These are phyloP conservation scores for Pituophis catenifer DNA, from an alignment of 2,113 vertebrate species.

Conservation along the genomic window DNA sequence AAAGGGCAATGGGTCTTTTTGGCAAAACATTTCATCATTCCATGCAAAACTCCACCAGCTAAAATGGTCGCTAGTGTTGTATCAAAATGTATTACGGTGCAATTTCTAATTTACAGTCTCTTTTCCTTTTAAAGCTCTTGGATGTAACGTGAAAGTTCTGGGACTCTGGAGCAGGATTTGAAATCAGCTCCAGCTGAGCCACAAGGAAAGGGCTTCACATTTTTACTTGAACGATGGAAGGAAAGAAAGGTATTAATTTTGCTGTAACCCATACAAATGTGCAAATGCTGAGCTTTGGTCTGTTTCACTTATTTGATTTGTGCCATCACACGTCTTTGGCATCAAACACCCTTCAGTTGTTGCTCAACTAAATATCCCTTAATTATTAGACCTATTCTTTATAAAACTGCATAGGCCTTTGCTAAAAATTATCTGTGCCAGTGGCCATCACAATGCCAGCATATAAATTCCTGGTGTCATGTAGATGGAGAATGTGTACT, in stretches of 20 bases:
- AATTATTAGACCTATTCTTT: neutral
- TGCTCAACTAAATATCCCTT: neutral
- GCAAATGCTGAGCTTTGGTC: neutral
- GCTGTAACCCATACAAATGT: neutral
- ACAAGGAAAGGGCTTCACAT: neutral
- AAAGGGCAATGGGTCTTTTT: slow-evolving; percentile 49
- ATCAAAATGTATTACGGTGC: slow-evolving; percentile 44
- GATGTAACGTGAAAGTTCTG: neutral
- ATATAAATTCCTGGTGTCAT: neutral
- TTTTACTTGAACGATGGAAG: neutral
- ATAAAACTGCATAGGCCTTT: neutral
- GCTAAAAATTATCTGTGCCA: neutral
- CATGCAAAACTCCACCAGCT: slow-evolving; percentile 51
- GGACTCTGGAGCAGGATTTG: neutral
- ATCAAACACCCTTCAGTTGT: neutral
- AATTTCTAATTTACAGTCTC: slow-evolving; percentile 55
- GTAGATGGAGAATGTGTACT: neutral
- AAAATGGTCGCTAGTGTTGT: slow-evolving; percentile 46
- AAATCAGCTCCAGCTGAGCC: neutral
- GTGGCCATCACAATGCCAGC: neutral
- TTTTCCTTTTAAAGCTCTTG: neutral
- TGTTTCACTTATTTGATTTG: neutral
- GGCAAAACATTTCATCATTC: slow-evolving; percentile 40
- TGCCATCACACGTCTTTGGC: neutral
- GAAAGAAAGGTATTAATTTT: neutral